Conservation (phyloP, 2,888 invertebrate species). For the Spisula subtruncata region DNA sequence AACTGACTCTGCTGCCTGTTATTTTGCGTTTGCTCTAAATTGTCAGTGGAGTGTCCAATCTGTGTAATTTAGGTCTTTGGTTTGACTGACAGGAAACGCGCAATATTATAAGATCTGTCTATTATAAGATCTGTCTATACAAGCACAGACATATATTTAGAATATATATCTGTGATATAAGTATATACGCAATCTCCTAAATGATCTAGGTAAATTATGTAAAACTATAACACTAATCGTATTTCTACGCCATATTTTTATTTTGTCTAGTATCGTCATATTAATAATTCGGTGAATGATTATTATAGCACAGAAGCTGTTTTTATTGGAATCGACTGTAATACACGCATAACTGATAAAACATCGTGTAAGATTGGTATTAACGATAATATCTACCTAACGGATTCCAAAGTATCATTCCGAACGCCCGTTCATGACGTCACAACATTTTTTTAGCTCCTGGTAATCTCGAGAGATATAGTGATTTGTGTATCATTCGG, state of each 20-base stretch:
- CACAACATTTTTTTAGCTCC: neutral
- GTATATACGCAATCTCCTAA: no score
- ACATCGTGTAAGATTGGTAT: neutral
- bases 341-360: constrained; percentile 1
- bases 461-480: no score
- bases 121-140: no score
- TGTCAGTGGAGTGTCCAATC: no score
- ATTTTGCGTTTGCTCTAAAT: no score
- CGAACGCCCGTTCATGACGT: neutral
- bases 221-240: neutral
- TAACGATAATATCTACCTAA: neutral
- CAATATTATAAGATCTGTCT: neutral
- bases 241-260: neutral
- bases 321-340: constrained; percentile 1
- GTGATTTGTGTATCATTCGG: no score
- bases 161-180: no score
- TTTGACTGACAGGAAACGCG: no score
- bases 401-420: neutral
- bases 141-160: no score
- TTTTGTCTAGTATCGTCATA: no score
- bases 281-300: neutral
- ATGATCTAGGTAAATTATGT: neutral
- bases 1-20: no score
- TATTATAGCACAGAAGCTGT: neutral
- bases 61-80: no score